These are phyloP conservation scores for Loxodonta africana DNA, from an alignment of 2,113 vertebrate species.

Conservation along the genomic window DNA sequence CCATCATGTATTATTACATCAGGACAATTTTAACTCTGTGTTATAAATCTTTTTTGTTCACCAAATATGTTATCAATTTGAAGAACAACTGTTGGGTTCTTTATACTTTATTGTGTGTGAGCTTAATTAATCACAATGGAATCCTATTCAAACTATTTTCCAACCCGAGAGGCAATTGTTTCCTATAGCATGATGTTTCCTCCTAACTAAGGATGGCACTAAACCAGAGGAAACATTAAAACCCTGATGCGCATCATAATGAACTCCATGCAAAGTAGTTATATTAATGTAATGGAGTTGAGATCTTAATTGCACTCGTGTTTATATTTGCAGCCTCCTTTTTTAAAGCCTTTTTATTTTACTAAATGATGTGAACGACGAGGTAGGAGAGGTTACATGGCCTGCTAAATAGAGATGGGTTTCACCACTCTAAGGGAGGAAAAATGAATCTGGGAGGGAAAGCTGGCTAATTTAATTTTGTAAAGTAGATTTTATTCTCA, in stretches of 20 bases:
- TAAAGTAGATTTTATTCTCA: slow-evolving; percentile 84
- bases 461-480: slow-evolving; percentile 82
- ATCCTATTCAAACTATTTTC: slow-evolving; percentile 82
- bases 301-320: slow-evolving; percentile 82
- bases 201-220: slow-evolving; percentile 81
- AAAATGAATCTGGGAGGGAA: slow-evolving; percentile 81
- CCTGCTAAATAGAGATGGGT: slow-evolving; percentile 75
- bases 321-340: slow-evolving; percentile 82
- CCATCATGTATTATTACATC: slow-evolving; percentile 76
- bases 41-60: slow-evolving; percentile 78
- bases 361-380: slow-evolving; percentile 77
- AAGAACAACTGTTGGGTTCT: slow-evolving; percentile 81
- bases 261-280: slow-evolving; percentile 81
- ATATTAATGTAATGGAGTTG: slow-evolving; percentile 85
- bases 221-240: slow-evolving; percentile 84
- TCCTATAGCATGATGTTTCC: slow-evolving; percentile 75
- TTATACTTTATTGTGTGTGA: slow-evolving; percentile 77
- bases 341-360: slow-evolving; percentile 84
- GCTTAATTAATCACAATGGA: slow-evolving; percentile 86
- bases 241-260: slow-evolving; percentile 81
- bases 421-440: slow-evolving; percentile 64
- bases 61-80: slow-evolving; percentile 78
- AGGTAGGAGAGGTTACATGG: slow-evolving; percentile 81
- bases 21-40: slow-evolving; percentile 74
- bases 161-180: slow-evolving; percentile 79